Base-by-base conservation (phyloP, 2,113 vertebrate species). In the Corydoras sp. region DNA sequence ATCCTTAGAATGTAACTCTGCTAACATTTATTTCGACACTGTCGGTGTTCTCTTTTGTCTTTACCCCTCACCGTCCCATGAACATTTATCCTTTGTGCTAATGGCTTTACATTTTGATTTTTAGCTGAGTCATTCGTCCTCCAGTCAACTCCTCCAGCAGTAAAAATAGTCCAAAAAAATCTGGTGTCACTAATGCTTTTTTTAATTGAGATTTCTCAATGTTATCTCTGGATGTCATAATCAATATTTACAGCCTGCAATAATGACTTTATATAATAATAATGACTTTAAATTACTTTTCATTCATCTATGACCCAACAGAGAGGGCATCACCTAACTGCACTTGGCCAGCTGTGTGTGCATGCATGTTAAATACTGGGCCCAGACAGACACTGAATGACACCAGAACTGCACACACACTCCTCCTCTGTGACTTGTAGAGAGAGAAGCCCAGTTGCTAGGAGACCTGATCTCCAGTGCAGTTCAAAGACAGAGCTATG, bases 401-500 rank as follows among this genome's bases (percentile, higher is more conserved):
- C 82, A 81, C 83, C 74, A 76, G 31, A 24, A 7, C n/a, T 54
- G 30, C 48, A 58, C 65, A 68, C 64, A 63, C 68, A 60, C 58
- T 50, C 81, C 76, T 30, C 78, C 43, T 73, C 76, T 78, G 30
- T 75, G 58, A 77, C 69, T 80, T 80, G 75, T 74, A 77, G 80
- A 80, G 71, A 77, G 56, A 79, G 65, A 78, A 75, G 74, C 24
- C 14, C 76, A 74, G 89, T 91, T 91, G 89, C 88, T 89, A 90
- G 84, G 89, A 85, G 80, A 90, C 85, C 30, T 53, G 67, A 76
- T 71, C 71, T 79, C 80, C 85, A 85, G 75, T 82, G 84, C 85
- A 56, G 59, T 65, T 62, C 64, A 85, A 88, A 88, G 85, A 86
- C 74, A 69, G 74, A 84, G 81, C 86, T 88, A 87, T 88, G 83